Base-by-base conservation (phyloP, 2,113 vertebrate genomes). In the Dissostichus mawsoni region DNA sequence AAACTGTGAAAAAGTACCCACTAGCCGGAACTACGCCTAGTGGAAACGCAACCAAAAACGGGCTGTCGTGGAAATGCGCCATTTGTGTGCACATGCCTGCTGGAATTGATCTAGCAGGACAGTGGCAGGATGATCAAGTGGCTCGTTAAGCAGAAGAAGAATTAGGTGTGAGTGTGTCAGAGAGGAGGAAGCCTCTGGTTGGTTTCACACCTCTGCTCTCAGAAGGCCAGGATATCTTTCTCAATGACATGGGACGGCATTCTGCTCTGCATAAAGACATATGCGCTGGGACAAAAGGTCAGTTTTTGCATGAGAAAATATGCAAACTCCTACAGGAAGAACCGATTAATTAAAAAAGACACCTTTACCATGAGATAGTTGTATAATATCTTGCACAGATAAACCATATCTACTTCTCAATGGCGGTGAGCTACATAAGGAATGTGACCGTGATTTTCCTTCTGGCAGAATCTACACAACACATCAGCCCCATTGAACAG, bases 51-150 rank as follows among this genome's bases (percentile, higher is more conserved):
- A 20, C 20, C 20, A 20, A 20, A 20, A 20, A 20, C 20, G 20
- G 20, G 23, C 23, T 23, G 23, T 23, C 1, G 23, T 23, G 23
- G 23, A 23, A 23, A 23, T 23, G 23, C 23, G 23, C 23, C 23
- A 23, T 23, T 23, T 23, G 23, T 23, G 23, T 23, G 23, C 23
- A 23, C 23, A 2, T 23, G 23, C 23, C 57, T 62, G 45, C 45
- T 80, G 51, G 48, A 86, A 92, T 92, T 92, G 92, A 94, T 93
- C 87, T 69, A 85, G 82, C 63, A 41, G 68, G 73, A 64, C 78
- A 56, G 58, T 84, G 88, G 87, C 92, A 88, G 80, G 75, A 91
- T 93, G 91, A 94, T 93, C 90, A 92, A 94, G 87, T 91, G 92
- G 90, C 91, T 94, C 87, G 86, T 94, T 93, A 93, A 56, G 81